Percentiles rank a stretch among this genome's conserved stretches.
These are phyloP conservation scores for Theonella swinhoei DNA, from an alignment of 37 sponge, comb jelly and placozoan genomes.

Conservation along the genomic window DNA sequence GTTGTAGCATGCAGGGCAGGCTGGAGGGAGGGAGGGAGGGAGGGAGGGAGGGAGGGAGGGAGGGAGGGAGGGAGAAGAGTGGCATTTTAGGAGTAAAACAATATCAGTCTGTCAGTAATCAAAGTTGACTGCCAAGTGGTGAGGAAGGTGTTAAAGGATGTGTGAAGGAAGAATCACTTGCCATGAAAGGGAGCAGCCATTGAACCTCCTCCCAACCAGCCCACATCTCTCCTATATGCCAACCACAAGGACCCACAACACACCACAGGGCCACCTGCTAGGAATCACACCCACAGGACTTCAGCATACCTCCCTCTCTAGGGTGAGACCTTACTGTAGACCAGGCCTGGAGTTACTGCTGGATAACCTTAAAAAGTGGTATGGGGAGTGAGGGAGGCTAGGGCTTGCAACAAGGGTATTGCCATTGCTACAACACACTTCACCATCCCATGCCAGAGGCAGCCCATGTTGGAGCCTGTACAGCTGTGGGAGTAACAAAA, in stretches of 20 bases:
- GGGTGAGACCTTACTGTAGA: too few species aligned
- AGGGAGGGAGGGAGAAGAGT: background rate
- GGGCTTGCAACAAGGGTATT: too few species aligned
- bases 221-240: background rate
- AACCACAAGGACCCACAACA: background rate
- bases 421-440: too few species aligned
- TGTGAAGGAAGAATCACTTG: background rate
- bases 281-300: background rate
- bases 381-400: too few species aligned
- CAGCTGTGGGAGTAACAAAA: too few species aligned
- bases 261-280: background rate
- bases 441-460: too few species aligned
- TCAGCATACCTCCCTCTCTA: background rate
- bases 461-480: too few species aligned
- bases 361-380: too few species aligned
- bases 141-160: background rate
- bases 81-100: too few species aligned
- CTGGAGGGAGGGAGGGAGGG: conserved; percentile 12
- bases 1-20: conserved; percentile 19
- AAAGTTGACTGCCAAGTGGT: background rate
- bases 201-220: background rate
- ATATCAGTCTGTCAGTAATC: too few species aligned
- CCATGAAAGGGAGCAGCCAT: background rate
- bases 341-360: too few species aligned
- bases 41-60: background rate